These are phyloP conservation scores for Cherax destructor DNA, from an alignment of 1,140 invertebrate genomes.

Conservation along the genomic window DNA sequence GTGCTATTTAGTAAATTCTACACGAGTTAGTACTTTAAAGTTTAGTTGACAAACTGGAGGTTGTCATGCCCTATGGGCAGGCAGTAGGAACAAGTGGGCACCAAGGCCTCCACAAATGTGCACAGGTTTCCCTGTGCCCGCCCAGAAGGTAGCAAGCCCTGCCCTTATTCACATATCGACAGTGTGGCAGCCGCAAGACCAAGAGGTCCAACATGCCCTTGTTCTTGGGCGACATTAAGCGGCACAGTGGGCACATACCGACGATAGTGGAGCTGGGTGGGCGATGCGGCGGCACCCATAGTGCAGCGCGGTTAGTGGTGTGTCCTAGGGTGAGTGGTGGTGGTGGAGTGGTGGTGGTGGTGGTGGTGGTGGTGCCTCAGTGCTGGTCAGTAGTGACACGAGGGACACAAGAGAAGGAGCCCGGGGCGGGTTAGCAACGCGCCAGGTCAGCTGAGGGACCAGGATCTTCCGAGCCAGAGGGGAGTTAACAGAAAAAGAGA, in stretches of 20 bases:
- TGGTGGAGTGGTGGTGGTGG: conserved; percentile 40
- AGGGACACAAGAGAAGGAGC: conserved; percentile 70
- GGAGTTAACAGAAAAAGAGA: conserved; percentile 70
- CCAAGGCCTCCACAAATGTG: conserved; percentile 41
- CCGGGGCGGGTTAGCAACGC: conserved; percentile 70
- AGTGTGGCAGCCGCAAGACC: conserved; percentile 60
- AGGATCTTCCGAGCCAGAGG: conserved; percentile 70
- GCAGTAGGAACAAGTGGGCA: conserved; percentile 57
- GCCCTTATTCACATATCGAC: conserved; percentile 47
- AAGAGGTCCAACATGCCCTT: conserved; percentile 52
- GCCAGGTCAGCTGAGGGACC: conserved; percentile 70
- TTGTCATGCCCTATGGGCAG: conserved; percentile 50
- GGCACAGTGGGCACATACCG: conserved; percentile 28
- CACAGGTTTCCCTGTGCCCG: conserved; percentile 59
- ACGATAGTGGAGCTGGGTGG: conserved; percentile 61
- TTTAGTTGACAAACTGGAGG: conserved; percentile 59
- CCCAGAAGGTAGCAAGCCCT: conserved; percentile 42
- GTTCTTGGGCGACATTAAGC: conserved; percentile 46
- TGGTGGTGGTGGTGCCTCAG: conserved; percentile 70
- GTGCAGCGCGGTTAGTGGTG: conserved; percentile 68
- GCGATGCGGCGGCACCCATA: conserved; percentile 57
- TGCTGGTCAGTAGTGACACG: conserved; percentile 70
- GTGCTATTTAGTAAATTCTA: conserved; percentile 61
- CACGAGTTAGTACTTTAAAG: conserved; percentile 59
- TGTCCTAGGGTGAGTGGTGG: conserved; percentile 68